phyloP scores from a whole-genome alignment of 2,888 invertebrate species.

The Cabera pusaria region DNA sequence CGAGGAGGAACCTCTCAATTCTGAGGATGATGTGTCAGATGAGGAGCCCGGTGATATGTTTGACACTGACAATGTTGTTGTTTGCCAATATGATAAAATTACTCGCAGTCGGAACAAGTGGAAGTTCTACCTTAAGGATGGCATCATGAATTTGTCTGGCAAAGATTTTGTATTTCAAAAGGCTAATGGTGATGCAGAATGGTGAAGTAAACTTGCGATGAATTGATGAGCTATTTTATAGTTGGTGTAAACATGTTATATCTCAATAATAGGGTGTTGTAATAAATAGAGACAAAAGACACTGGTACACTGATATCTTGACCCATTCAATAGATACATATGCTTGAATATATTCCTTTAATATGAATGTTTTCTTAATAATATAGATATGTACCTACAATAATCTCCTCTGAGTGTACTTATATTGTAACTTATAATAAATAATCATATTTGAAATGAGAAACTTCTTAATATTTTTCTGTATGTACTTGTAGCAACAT shows the following conservation, averaged over 20 bases:
- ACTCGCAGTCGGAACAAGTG: conserved; percentile 99
- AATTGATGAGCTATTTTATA: conserved; percentile 56
- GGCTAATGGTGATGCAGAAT: conserved; percentile 99
- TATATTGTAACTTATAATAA: conserved; percentile 12
- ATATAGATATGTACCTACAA: conserved; percentile 12
- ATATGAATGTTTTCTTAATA: conserved; percentile 14
- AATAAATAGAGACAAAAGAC: conserved; percentile 44
- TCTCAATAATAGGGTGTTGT: conserved; percentile 53
- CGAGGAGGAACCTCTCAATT: conserved; percentile 96
- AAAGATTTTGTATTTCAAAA: conserved; percentile 99
- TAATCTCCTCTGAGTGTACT: conserved; percentile 16
- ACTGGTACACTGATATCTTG: conserved; percentile 44
- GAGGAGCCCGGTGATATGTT: conserved; percentile 97
- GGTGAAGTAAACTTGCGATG: conserved; percentile 85
- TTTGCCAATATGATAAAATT: conserved; percentile 99
- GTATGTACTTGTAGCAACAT: conserved; percentile 4
- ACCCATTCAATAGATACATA: conserved; percentile 28
- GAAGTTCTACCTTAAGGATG: conserved; percentile 99
- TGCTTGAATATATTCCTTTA: conserved; percentile 8
- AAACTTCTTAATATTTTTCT: no score
- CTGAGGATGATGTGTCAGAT: conserved; percentile 98
- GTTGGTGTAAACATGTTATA: conserved; percentile 58
- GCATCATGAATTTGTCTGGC: conserved; percentile 99
- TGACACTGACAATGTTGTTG: conserved; percentile 99
- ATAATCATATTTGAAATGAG: conserved; percentile 6